Evolutionary conservation across 2,797 vertebrate species (phyloP), one percentile per base, ranked within the genome.

Genomic region (Smutsia gigantea): DNA sequence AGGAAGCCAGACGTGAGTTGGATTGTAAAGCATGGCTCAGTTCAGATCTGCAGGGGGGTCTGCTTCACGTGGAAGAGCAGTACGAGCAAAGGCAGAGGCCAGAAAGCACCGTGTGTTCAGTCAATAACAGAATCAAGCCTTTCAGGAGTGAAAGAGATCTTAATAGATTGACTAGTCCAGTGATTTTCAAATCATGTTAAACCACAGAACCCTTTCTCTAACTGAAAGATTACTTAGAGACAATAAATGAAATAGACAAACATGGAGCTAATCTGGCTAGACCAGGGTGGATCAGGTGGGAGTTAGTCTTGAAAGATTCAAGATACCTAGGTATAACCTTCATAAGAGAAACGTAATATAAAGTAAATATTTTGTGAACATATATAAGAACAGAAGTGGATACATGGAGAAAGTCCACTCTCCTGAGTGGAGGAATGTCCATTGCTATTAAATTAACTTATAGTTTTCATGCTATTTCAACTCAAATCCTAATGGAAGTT

Each of bases 401-500:
- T 53, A 82, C 49, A n/a, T 63, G 55, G 72, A 78, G 37, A 84
- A 51, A 74, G 61, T 19, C n/a, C 14, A 17, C 12, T 8, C 5
- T n/a, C 25, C 27, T 68, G 7, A 12, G 63, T 72, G 51, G 55
- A 68, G 51, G 87, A 31, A 42, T 42, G n/a, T 42, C 23, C 29
- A 37, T 18, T 71, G 19, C 55, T 53, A 72, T 53, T 31, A 49
- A 53, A 69, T 88, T 77, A 37, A 59, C 34, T 37, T 63, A 79
- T 66, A 55, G n/a, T 23, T 74, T 77, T 68, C 27, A 31, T 27
- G 1, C 11, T 53, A 77, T 88, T 88, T n/a, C 77, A 93, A 31
- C 55, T 79, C 25, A 69, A 61, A 83, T 69, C 46, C 19, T 78
- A 90, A 9, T 31, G 39, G 82, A 88, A 84, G 19, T n/a, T 93